A percentile compares a stretch with the other conserved stretches of the same genome.
These are phyloP conservation scores for Pithys albifrons DNA, from an alignment of 2,113 vertebrate species.

Conservation along the genomic window DNA sequence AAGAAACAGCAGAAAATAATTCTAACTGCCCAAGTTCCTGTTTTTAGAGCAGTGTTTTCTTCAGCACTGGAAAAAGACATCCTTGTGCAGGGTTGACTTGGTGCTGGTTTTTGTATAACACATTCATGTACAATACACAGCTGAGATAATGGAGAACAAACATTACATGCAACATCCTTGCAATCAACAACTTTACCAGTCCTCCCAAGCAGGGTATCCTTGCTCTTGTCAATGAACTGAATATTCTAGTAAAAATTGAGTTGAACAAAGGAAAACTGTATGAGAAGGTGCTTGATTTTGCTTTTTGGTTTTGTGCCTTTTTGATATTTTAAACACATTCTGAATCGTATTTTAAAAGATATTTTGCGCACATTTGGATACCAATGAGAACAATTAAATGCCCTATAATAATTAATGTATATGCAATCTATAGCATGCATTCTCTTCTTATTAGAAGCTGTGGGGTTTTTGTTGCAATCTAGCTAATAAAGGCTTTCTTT, in stretches of 20 bases:
- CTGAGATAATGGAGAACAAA: conserved; percentile 42
- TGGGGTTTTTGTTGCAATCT: conserved; percentile 76
- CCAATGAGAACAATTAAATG: conserved; percentile 55
- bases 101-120: background rate
- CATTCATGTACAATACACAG: conserved; percentile 22
- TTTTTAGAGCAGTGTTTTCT: background rate
- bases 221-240: conserved; percentile 12
- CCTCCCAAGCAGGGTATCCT: background rate
- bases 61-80: background rate
- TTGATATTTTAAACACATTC: background rate
- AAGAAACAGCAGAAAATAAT: background rate
- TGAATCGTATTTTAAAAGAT: conserved; percentile 9
- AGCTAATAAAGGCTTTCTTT: conserved; percentile 83
- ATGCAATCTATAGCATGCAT: conserved; percentile 53
- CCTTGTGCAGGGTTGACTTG: background rate
- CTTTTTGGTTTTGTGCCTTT: background rate
- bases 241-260: conserved; percentile 30
- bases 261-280: conserved; percentile 15
- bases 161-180: background rate
- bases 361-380: conserved; percentile 41
- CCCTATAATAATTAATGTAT: conserved; percentile 64
- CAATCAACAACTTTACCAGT: conserved; percentile 1
- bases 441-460: conserved; percentile 64
- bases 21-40: background rate
- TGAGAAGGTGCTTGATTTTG: background rate